phyloP scores from a whole-genome alignment of 2,113 vertebrate genomes.

The Dromas ardeola region DNA sequence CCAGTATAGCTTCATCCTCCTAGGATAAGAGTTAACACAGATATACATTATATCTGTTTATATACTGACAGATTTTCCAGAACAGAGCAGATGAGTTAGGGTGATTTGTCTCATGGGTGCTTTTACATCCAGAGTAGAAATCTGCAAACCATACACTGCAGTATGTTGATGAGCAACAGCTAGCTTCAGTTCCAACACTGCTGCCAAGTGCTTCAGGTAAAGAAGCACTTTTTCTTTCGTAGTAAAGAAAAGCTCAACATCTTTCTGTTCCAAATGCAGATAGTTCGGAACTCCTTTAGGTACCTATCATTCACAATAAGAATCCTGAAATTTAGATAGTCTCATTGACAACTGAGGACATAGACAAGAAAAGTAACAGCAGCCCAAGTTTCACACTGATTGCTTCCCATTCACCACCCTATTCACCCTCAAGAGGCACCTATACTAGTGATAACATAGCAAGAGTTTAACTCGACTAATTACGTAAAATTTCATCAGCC shows the following conservation, averaged over 20 bases:
- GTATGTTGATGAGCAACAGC: background rate
- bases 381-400: background rate
- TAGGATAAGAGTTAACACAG: background rate
- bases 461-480: background rate
- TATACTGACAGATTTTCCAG: background rate
- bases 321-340: background rate
- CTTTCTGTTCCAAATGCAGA: background rate
- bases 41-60: background rate
- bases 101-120: background rate
- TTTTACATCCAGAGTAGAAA: background rate
- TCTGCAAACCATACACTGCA: background rate
- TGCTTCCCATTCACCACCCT: background rate
- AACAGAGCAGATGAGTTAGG: background rate
- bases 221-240: background rate
- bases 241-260: background rate
- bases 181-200: background rate
- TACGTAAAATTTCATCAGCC: background rate
- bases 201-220: constrained; percentile 18
- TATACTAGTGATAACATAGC: background rate
- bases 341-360: background rate
- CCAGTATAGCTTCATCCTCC: background rate
- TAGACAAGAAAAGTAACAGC: background rate
- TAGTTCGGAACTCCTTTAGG: background rate
- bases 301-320: background rate
- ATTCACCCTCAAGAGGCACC: background rate